Base-by-base conservation (phyloP, 2,113 vertebrate genomes). In the Chaetorhynchus papuensis region DNA sequence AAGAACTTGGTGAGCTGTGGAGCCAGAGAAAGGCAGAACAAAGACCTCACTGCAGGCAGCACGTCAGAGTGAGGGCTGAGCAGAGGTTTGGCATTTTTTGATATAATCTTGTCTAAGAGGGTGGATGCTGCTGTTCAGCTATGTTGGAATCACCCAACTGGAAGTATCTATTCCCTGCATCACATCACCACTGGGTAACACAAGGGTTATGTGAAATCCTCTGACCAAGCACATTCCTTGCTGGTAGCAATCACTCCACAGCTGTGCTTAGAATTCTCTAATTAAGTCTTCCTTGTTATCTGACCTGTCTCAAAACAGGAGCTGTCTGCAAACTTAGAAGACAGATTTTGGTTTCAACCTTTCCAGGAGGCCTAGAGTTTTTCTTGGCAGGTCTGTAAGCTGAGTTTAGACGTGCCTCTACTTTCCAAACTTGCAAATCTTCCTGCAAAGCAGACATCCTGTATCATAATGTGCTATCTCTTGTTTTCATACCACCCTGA, bases 271-370 rank as follows among this genome's bases (percentile, higher is more conserved):
- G 71, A 88, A 86, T 83, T 90, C 41, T 77, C 56, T 66, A 81
- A 82, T 91, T 87, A 95, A 85, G 39, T 59, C 52, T 78, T 53
- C 47, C 65, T 66, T 78, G 60, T 89, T 85, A 94, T 78, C 47
- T 93, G 87, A 83, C 71, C 90, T 80, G 39, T 66, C 50, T 80
- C 35, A 92, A 88, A 93, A 44, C 71, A 81, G 71, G 52, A 95
- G 39, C 63, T 77, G 42, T 78, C 47, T 90, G 82, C 76, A 88
- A 95, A 90, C 56, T 83, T 31, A 41, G 37, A 85, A 80, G 79
- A 79, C 18, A 76, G 75, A 91, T 70, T 94, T 90, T 59, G 56
- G 53, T 81, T 96, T 96, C 83, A 78, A 45, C 53, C 57, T 53
- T 92, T 71, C 60, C 85, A 81, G 85, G 23, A 96, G 30, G 56